Conservation (phyloP, 1,140 invertebrate genomes). For the Aphaenogaster rudis region DNA sequence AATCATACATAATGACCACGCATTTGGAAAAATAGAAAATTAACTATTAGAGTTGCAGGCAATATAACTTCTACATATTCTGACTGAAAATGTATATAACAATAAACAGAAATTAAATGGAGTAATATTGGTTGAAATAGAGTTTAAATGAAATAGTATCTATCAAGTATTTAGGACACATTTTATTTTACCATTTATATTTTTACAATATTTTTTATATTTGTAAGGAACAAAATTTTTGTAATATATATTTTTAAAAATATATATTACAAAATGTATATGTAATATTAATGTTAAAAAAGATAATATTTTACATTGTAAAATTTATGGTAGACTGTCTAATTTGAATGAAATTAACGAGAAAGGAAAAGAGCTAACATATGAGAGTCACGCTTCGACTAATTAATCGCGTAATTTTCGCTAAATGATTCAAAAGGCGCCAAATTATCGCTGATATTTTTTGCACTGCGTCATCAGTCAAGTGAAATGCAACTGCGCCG, state of each 20-base stretch:
- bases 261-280: background rate
- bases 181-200: background rate
- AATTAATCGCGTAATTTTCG: background rate
- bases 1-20: background rate
- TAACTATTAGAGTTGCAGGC: background rate
- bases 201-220: background rate
- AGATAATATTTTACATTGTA: background rate
- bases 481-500: constrained; percentile 30
- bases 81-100: background rate
- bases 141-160: background rate
- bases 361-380: background rate
- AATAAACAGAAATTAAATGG: background rate
- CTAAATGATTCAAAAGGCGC: constrained; percentile 35
- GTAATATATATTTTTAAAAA: background rate
- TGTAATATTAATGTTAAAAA: background rate
- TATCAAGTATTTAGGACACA: background rate
- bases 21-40: background rate
- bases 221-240: background rate
- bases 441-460: constrained; percentile 41
- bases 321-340: background rate
- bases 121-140: background rate
- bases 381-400: background rate
- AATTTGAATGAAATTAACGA: background rate
- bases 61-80: background rate
- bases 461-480: constrained; percentile 48